These are phyloP conservation scores for Rhinoraja longicauda DNA, from an alignment of 2,797 vertebrate species.

Conservation along the genomic window DNA sequence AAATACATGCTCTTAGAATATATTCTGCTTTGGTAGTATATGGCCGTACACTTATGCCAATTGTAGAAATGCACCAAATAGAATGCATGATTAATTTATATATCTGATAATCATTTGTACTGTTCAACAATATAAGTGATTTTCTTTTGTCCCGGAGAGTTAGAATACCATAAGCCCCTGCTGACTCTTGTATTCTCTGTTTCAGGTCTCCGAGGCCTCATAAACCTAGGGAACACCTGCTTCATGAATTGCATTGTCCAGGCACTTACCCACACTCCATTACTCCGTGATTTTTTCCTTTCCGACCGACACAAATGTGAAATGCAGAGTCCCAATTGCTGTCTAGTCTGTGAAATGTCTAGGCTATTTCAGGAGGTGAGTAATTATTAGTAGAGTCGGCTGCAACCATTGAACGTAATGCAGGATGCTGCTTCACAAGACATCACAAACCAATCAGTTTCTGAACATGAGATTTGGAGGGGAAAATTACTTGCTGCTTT, in stretches of 20 bases:
- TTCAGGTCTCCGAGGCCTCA: constrained; percentile 88
- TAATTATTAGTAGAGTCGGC: constrained; percentile 35
- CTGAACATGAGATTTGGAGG: not conserved
- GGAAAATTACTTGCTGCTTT: too few species aligned
- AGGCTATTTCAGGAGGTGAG: constrained; percentile 94
- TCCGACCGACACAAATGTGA: constrained; percentile 95
- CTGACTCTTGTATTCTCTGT: constrained; percentile 25
- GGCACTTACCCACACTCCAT: constrained; percentile 93
- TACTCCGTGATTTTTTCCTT: constrained; percentile 95
- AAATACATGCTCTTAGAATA: constrained; percentile 20
- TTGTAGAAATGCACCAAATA: not conserved
- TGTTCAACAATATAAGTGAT: not conserved
- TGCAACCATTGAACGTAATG: not conserved
- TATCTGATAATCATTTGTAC: not conserved
- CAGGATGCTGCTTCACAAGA: not conserved
- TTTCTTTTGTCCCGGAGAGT: not conserved
- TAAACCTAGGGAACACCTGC: constrained; percentile 97
- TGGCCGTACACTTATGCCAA: constrained; percentile 40
- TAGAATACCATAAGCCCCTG: not conserved
- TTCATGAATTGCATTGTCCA: constrained; percentile 99
- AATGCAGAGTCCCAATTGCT: constrained; percentile 94
- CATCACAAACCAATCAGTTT: not conserved
- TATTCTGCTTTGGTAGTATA: constrained; percentile 47
- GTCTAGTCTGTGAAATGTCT: constrained; percentile 96
- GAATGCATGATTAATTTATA: not conserved